These are phyloP conservation scores for Scatophagus argus DNA, from an alignment of 2,113 vertebrate genomes.

Conservation along the genomic window DNA sequence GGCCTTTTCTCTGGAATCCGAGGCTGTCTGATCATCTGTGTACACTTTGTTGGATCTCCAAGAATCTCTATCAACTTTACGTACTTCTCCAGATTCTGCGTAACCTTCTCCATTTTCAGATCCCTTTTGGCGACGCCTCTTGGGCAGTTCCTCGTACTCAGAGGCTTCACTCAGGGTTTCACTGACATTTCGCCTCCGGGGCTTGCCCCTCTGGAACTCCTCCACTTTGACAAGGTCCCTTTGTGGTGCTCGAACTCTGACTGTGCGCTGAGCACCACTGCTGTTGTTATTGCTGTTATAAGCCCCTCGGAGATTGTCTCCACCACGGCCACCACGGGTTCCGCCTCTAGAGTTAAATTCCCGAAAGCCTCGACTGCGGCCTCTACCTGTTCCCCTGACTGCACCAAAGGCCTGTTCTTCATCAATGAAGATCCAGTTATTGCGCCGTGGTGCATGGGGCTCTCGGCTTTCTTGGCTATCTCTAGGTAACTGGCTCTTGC, in stretches of 20 bases:
- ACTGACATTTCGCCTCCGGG: slow-evolving; percentile 91
- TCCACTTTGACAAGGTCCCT: slow-evolving; percentile 88
- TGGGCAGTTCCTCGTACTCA: slow-evolving; percentile 95
- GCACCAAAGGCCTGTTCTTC: slow-evolving; percentile 96
- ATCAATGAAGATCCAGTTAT: slow-evolving; percentile 98
- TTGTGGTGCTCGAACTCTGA: slow-evolving; percentile 85
- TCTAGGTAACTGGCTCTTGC: slow-evolving; percentile 77
- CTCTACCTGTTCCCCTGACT: slow-evolving; percentile 87
- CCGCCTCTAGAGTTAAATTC: slow-evolving; percentile 92
- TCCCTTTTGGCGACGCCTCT: slow-evolving; percentile 91
- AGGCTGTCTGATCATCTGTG: slow-evolving; percentile 85
- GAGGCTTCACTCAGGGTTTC: slow-evolving; percentile 97
- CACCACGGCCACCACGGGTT: slow-evolving; percentile 76
- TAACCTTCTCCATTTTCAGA: slow-evolving; percentile 87
- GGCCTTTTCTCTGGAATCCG: slow-evolving; percentile 85
- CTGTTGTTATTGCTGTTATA: slow-evolving; percentile 74
- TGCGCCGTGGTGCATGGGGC: slow-evolving; percentile 87
- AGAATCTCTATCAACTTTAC: slow-evolving; percentile 90
- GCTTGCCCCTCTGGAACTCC: slow-evolving; percentile 90
- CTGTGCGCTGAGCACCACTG: slow-evolving; percentile 76
- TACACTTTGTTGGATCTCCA: slow-evolving; percentile 95
- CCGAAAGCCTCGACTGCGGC: slow-evolving; percentile 90
- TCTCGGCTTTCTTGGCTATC: slow-evolving; percentile 82
- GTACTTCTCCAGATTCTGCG: slow-evolving; percentile 81
- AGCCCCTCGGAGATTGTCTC: slow-evolving; percentile 75